A percentile compares a stretch with the other conserved stretches of the same genome.
Evolutionary conservation across 1,140 invertebrate species (phyloP).

Genomic region (Psilanteris sp.): DNA sequence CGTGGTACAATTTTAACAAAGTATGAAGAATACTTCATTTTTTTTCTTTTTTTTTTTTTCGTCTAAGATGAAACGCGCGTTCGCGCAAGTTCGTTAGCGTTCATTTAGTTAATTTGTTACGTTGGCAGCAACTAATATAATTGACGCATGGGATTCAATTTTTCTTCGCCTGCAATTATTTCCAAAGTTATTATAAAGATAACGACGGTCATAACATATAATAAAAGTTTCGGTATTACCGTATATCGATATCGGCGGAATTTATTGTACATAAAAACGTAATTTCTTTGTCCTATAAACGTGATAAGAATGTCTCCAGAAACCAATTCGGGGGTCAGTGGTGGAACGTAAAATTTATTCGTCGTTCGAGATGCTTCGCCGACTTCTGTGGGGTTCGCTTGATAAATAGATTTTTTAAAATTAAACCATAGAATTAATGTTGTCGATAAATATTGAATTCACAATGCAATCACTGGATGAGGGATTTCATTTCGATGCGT

Average conservation of each 20-base stretch:
- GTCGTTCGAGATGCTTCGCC: conserved; percentile 29
- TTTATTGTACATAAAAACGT: conserved; percentile 60
- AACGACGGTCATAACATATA: conserved; percentile 36
- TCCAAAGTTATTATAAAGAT: conserved; percentile 35
- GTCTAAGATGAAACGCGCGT: too few relatives aligned
- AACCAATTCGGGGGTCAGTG: conserved; percentile 49
- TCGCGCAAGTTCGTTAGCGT: too few relatives aligned
- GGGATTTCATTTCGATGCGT: conserved; percentile 16
- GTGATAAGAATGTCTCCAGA: conserved; percentile 58
- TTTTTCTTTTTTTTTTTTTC: too few relatives aligned
- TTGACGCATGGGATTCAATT: conserved; percentile 13
- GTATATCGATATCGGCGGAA: conserved; percentile 40
- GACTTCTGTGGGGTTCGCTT: conserved; percentile 37
- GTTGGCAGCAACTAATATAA: conserved; percentile 7
- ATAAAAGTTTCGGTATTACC: conserved; percentile 45
- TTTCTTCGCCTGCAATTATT: conserved; percentile 19
- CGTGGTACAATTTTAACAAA: too few relatives aligned
- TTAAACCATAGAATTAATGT: conserved; percentile 43
- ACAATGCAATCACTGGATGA: conserved; percentile 14
- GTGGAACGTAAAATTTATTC: conserved; percentile 50
- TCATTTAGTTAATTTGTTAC: too few relatives aligned
- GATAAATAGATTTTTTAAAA: conserved; percentile 49
- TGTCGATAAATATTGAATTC: conserved; percentile 42
- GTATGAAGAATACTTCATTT: too few relatives aligned
- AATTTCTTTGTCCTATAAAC: conserved; percentile 57